These are phyloP conservation scores for Cuculus canorus DNA, from an alignment of 2,797 vertebrate species.

Conservation along the genomic window DNA sequence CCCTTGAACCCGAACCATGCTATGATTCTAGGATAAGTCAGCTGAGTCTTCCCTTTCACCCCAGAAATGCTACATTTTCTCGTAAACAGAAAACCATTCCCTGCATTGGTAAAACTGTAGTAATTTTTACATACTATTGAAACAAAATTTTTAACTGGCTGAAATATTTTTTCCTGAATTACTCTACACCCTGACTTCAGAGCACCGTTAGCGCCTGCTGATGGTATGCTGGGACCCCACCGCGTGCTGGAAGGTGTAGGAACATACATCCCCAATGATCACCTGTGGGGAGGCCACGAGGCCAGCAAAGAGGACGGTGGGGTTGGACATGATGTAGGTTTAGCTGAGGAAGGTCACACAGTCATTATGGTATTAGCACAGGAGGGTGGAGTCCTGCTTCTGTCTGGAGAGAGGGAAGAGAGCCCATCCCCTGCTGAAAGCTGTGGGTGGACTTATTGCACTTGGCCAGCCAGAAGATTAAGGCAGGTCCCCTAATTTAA, in stretches of 20 bases:
- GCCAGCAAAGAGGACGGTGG: not conserved
- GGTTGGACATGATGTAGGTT: not conserved
- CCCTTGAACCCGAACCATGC: not conserved
- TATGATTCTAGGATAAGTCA: not conserved
- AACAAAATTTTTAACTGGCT: not conserved
- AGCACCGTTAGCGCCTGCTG: rapidly evolving
- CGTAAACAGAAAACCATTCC: not conserved
- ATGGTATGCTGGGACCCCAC: not conserved
- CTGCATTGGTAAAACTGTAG: not conserved
- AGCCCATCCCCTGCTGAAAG: conserved; percentile 36
- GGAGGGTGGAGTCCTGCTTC: conserved; percentile 7
- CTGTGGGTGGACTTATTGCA: conserved; percentile 1
- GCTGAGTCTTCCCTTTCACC: not conserved
- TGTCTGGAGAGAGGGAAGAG: not conserved
- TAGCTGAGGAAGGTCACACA: not conserved
- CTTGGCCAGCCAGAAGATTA: conserved; percentile 3
- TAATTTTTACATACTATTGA: not conserved
- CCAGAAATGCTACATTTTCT: not conserved
- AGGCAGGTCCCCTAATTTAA: conserved; percentile 4
- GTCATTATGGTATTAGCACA: not conserved
- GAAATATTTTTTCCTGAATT: not conserved
- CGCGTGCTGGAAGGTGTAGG: rapidly evolving
- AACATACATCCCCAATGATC: rapidly evolving
- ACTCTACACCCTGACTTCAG: not conserved
- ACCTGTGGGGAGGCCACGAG: rapidly evolving